Evolutionary conservation across 2,888 invertebrate genomes (phyloP), one percentile per base, ranked within the genome.

Genomic region (Acrocyrtus sp.): DNA sequence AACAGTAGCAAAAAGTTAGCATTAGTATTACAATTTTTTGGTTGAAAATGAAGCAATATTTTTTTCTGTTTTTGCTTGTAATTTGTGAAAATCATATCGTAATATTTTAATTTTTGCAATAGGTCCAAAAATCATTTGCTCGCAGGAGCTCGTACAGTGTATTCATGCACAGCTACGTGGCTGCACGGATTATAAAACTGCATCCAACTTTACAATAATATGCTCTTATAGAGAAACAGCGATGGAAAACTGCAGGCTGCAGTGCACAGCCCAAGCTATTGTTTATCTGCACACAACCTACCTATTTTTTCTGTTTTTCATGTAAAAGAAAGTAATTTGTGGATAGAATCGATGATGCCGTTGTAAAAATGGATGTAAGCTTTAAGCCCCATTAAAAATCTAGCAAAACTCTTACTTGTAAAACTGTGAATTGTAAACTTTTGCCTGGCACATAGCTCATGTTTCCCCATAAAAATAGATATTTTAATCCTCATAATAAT

Each of bases 271-370:
- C n/a, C n/a, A n/a, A n/a, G n/a, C n/a, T n/a, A n/a, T n/a, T n/a
- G n/a, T n/a, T n/a, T 12, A 34, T 34, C 6, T 8, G 5, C 34
- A 34, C 34, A 5, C 34, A 34, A 34, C 5, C 6, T 12, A 12
- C 12, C 34, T 34, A 34, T 12, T 34, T 8, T 34, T 8, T 29
- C 26, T 17, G 17, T 12, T 60, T 62, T 51, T 62, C 21, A 34
- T 62, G 62, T 51, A 62, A 69, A 69, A 69, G 69, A 69, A 69
- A 69, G 69, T 69, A 69, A 69, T 68, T 60, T 69, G 54, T 69
- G 54, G 50, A 51, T 48, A 19, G 54, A 50, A 50, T 51, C 43
- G 27, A 39, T 45, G 34, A 29, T n/a, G 22, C 12, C 29, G 19
- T 41, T 45, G 54, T 22, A 41, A 24, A n/a, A 56, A 41, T 56